Percentiles rank a stretch among this genome's conserved stretches.
Evolutionary conservation across 2,888 invertebrate genomes (phyloP).

Genomic region (Griposia aprilina): DNA sequence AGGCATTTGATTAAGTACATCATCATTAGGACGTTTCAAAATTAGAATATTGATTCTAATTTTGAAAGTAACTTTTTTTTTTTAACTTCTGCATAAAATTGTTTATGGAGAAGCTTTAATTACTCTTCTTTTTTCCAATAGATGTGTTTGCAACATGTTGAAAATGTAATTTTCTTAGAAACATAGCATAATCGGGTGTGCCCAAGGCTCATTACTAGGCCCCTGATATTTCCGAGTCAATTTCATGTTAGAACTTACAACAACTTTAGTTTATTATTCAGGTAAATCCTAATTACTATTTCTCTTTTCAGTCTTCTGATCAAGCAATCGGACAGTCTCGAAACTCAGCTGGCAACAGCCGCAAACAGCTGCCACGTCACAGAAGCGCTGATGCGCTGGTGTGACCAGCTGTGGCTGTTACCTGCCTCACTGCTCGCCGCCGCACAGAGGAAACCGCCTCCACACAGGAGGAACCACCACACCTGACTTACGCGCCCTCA

Average conservation of each 20-base stretch:
- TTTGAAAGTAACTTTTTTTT: too few relatives aligned
- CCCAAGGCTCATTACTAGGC: slow-evolving; percentile 9
- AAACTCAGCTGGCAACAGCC: slow-evolving; percentile 95
- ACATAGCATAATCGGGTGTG: background rate
- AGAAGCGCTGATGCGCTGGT: slow-evolving; percentile 94
- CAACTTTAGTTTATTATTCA: background rate
- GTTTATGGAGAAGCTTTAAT: background rate
- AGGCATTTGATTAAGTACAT: slow-evolving; percentile 22
- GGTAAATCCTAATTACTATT: background rate
- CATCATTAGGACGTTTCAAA: background rate
- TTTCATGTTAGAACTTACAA: background rate
- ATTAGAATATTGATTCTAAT: too few relatives aligned
- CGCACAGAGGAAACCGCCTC: slow-evolving; percentile 88
- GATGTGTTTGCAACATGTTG: background rate
- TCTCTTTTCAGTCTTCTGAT: slow-evolving; percentile 89
- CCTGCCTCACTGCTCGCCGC: slow-evolving; percentile 92
- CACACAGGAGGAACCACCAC: slow-evolving; percentile 80
- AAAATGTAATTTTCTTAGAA: background rate
- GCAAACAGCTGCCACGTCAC: slow-evolving; percentile 97
- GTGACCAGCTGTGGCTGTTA: slow-evolving; percentile 95
- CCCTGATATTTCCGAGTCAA: background rate
- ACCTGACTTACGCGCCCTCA: slow-evolving; percentile 74
- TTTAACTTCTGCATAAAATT: too few relatives aligned
- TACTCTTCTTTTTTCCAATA: background rate
- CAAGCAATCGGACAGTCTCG: slow-evolving; percentile 91